phyloP scores from a whole-genome alignment of 2,797 vertebrate genomes.

The Pantherophis vulpinus region DNA sequence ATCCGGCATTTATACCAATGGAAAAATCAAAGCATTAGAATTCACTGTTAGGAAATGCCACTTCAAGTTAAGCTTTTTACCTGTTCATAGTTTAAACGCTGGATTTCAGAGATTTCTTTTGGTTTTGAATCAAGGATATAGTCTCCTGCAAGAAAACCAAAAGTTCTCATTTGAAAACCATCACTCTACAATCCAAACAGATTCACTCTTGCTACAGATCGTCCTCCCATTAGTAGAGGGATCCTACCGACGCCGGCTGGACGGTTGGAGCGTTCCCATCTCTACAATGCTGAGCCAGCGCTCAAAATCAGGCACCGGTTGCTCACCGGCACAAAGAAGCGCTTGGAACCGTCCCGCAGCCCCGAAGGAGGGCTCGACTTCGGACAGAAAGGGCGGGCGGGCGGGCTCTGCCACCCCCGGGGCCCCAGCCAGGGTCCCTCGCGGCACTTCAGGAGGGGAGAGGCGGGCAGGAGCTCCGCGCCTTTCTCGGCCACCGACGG shows the following conservation, averaged over 20 bases:
- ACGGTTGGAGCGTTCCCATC: not conserved
- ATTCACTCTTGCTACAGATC: not conserved
- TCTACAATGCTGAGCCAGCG: not conserved
- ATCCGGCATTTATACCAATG: not conserved
- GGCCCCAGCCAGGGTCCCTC: too few species aligned
- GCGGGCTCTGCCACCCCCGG: too few species aligned
- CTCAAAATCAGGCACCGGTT: not conserved
- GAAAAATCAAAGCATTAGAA: not conserved
- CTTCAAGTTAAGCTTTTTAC: constrained; percentile 64
- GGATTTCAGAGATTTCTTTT: constrained; percentile 97
- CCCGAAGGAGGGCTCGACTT: too few species aligned
- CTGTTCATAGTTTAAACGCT: constrained; percentile 98
- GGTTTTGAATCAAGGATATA: constrained; percentile 98
- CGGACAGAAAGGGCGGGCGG: too few species aligned
- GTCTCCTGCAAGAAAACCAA: constrained; percentile 81
- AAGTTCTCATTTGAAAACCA: constrained; percentile 16
- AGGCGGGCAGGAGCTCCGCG: not conserved
- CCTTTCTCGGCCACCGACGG: too few species aligned
- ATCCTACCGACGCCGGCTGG: not conserved
- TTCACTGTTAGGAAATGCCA: not conserved
- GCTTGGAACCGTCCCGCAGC: not conserved
- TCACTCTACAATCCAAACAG: not conserved
- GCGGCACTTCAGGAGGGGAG: too few species aligned
- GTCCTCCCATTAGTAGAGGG: not conserved
- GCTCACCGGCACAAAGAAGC: not conserved